These are phyloP conservation scores for Pyrocephalus nanus DNA, from an alignment of 2,797 vertebrate species.

Conservation along the genomic window DNA sequence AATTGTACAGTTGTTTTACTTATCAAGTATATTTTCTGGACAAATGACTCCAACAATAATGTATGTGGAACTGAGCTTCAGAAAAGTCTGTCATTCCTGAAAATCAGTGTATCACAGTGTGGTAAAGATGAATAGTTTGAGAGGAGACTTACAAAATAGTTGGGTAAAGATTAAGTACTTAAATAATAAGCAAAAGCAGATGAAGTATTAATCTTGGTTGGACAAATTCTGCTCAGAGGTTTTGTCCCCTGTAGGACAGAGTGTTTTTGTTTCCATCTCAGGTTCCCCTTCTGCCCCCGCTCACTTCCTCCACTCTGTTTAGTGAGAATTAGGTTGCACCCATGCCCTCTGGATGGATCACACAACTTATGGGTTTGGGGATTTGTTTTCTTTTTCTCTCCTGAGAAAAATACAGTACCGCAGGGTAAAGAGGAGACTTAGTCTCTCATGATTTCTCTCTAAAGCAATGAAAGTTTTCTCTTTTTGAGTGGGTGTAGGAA, in stretches of 20 bases:
- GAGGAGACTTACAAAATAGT: neutral
- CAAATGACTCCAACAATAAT: neutral
- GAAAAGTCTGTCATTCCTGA: neutral
- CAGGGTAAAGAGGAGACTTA: neutral
- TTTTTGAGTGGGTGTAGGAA: conserved; percentile 64
- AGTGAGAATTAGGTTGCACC: conserved; percentile 1
- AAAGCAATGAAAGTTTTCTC: conserved; percentile 40
- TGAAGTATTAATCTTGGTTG: neutral
- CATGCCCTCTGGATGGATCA: neutral
- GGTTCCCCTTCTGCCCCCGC: neutral
- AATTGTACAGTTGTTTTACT: neutral
- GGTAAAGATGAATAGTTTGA: neutral
- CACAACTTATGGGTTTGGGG: conserved; percentile 9
- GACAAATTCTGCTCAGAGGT: neutral
- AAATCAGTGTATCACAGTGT: neutral
- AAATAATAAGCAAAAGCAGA: conserved; percentile 8
- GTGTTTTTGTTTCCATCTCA: conserved; percentile 46
- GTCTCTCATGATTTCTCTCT: conserved; percentile 34
- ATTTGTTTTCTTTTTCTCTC: conserved; percentile 12
- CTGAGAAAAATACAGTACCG: conserved; percentile 21
- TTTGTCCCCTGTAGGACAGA: neutral
- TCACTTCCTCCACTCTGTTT: conserved; percentile 2
- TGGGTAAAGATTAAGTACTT: neutral
- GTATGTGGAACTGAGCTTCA: neutral
- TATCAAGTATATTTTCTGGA: neutral